These are phyloP conservation scores for Psilopogon haemacephalus DNA, from an alignment of 2,113 vertebrate species.

Conservation along the genomic window DNA sequence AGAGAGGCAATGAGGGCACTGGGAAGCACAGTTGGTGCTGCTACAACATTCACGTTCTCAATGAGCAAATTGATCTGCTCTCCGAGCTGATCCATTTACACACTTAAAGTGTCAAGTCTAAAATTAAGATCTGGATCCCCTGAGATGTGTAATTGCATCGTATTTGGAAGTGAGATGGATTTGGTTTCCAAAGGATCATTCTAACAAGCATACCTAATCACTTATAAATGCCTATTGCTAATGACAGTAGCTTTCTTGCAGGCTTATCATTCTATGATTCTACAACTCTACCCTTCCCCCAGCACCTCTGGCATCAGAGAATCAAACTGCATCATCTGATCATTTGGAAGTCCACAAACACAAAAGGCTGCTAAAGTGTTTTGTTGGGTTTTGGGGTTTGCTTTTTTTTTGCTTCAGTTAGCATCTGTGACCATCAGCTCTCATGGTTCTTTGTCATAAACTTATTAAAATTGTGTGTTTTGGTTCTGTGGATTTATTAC, in stretches of 20 bases:
- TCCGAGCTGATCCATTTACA: background rate
- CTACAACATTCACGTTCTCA: background rate
- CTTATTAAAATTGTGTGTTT: constrained; percentile 9
- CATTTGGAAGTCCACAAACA: background rate
- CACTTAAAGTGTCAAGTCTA: background rate
- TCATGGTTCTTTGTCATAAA: constrained; percentile 4
- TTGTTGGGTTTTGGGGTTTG: too few species aligned
- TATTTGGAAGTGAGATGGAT: background rate
- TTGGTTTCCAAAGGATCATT: background rate
- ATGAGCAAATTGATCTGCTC: background rate
- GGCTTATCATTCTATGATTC: too few species aligned
- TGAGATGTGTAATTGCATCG: background rate
- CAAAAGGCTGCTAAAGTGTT: background rate
- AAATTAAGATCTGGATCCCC: background rate
- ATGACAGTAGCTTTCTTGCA: background rate
- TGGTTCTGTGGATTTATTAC: constrained; percentile 20
- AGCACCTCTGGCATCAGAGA: background rate
- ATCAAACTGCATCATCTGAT: background rate
- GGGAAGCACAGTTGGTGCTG: background rate
- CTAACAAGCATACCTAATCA: background rate
- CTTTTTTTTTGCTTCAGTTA: background rate
- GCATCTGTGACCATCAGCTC: background rate
- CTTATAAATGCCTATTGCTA: background rate
- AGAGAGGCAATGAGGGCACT: background rate
- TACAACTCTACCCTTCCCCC: background rate